These are phyloP conservation scores for Nomada goodeniana DNA, from an alignment of 2,888 invertebrate species.

Conservation along the genomic window DNA sequence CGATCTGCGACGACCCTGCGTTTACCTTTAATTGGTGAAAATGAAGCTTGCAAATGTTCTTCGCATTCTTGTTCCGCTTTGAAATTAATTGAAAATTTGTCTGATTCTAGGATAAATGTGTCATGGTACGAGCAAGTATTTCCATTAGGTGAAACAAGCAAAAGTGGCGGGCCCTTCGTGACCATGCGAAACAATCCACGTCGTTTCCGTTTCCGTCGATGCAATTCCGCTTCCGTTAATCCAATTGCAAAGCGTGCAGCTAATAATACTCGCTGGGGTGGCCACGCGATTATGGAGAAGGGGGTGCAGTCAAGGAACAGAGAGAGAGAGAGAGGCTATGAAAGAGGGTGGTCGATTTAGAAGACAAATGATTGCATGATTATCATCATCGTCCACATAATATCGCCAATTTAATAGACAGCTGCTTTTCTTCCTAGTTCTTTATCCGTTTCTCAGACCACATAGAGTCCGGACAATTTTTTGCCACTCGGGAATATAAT, in stretches of 20 bases:
- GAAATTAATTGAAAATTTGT: not conserved
- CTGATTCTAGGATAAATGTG: constrained; percentile 25
- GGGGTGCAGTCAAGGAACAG: constrained; percentile 49
- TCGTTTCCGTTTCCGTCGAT: constrained; percentile 73
- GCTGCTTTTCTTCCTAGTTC: not conserved
- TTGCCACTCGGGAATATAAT: not conserved
- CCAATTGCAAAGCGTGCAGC: constrained; percentile 75
- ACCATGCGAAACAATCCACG: constrained; percentile 54
- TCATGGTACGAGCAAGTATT: constrained; percentile 55
- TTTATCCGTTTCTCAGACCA: no score
- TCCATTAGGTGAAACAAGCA: constrained; percentile 45
- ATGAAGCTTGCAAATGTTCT: not conserved
- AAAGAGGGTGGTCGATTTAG: constrained; percentile 17
- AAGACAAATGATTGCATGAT: constrained; percentile 8
- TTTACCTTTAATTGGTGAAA: not conserved
- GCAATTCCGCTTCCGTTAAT: constrained; percentile 76
- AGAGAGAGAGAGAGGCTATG: not conserved
- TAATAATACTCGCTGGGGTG: constrained; percentile 75
- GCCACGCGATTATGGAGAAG: constrained; percentile 72
- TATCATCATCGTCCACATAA: not conserved
- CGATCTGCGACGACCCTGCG: no score
- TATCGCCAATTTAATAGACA: constrained; percentile 8
- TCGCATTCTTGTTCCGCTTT: no score
- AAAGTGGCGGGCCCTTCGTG: constrained; percentile 60
- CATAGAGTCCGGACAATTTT: no score